A percentile compares a stretch with the other conserved stretches of the same genome.
Conservation (phyloP, 2,888 invertebrate genomes). For the Drepanosiphum platanoidis region DNA sequence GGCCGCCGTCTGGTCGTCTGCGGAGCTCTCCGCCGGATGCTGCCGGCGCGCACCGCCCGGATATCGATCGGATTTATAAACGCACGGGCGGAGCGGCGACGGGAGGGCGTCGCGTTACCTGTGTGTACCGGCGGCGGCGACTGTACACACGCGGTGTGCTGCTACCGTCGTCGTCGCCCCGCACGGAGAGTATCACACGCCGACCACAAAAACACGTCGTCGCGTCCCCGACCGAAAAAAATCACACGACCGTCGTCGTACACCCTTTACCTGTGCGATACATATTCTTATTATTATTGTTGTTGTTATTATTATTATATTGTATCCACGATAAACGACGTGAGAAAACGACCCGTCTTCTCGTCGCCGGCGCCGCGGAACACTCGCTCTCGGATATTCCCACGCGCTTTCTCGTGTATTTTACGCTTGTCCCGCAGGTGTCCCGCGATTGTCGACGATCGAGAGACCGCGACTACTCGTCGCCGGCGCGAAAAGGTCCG, state of each 20-base stretch:
- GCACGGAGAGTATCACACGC: too few relatives aligned
- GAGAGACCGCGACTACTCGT: neutral
- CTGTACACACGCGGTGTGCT: neutral
- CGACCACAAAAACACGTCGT: neutral
- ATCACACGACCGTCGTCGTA: constrained; percentile 36
- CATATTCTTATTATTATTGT: constrained; percentile 29
- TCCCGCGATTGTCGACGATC: neutral
- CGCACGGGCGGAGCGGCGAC: neutral
- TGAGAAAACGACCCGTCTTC: constrained; percentile 30
- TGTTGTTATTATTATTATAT: constrained; percentile 12
- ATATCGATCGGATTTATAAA: constrained; percentile 55
- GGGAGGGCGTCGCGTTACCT: constrained; percentile 23
- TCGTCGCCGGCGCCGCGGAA: neutral
- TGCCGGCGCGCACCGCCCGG: constrained; percentile 54
- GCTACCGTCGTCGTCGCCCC: neutral
- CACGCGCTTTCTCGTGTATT: constrained; percentile 23
- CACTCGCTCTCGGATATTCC: neutral
- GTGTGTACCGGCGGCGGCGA: neutral
- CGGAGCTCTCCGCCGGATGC: constrained; percentile 39
- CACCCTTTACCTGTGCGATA: constrained; percentile 49
- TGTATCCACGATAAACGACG: neutral
- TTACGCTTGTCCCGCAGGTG: constrained; percentile 20
- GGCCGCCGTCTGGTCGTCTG: constrained; percentile 54
- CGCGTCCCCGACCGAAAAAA: neutral
- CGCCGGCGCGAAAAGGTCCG: neutral